Base-by-base conservation (phyloP, 1,140 invertebrate genomes). In the Aphelenchoides besseyi region DNA sequence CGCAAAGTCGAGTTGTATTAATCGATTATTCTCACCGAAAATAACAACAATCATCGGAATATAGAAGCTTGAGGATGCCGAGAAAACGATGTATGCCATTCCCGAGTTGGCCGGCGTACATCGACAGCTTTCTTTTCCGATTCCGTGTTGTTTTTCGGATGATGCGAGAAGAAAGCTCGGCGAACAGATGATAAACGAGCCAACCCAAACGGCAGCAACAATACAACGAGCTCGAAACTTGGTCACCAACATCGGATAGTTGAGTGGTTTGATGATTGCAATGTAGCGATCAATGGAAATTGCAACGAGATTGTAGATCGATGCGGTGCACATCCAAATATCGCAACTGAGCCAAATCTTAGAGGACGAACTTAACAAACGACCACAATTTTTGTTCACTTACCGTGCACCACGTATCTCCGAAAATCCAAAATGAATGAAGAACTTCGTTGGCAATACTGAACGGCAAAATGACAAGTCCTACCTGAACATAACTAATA, bases 221-320 rank as follows among this genome's bases (percentile, higher is more conserved):
- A 94, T 93, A 3, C 91, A 87, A 3, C 97, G 86, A 0, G 96
- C 95, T 33, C 94, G 88, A 75, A 92, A 91, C 28, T 94, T 86
- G 0, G 95, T 96, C 64, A 96, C 89, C 84, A 95, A 93, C 83
- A 94, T 92, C 2, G 94, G 93, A 86, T 98, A 98, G 82, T 95
- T 94, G 69, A 98, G 93, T 0, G 95, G 95, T 85, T 97, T 94
- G 0, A 94, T 97, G 59, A 98, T 97, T 3, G 95, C 95, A 91
- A 83, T 83, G 70, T 83, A 83, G 41, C 80, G 18, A 57, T 95
- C 93, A n/a, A 97, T 86, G 0, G 94, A 94, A 69, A 97, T 97
- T 1, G 93, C 93, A 85, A 93, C 96, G 54, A 97, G 87, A 85
- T 97, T 97, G 33, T 98, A 87, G 79, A 98, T 98, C 41, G 94